These are phyloP conservation scores for Dexiosoma caninum DNA, from an alignment of 2,888 invertebrate genomes.

Conservation along the genomic window DNA sequence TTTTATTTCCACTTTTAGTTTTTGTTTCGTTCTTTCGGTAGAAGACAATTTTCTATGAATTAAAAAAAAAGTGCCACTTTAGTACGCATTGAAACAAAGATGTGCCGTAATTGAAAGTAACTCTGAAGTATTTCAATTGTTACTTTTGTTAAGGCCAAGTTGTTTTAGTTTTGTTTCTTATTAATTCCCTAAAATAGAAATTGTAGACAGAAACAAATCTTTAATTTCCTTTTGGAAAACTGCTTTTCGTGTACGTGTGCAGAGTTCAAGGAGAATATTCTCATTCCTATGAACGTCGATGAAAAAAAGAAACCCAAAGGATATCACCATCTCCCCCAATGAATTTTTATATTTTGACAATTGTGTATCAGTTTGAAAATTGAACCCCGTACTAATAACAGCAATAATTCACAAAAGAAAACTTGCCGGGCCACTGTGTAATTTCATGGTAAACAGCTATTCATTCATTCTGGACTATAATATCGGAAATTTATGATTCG, in stretches of 20 bases:
- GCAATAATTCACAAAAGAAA: too few relatives aligned
- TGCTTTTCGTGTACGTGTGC: neutral
- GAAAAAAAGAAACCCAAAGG: neutral
- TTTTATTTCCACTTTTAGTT: slow-evolving; percentile 34
- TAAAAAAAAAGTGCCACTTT: slow-evolving; percentile 39
- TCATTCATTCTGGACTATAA: too few relatives aligned
- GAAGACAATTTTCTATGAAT: slow-evolving; percentile 48
- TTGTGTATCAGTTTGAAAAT: neutral
- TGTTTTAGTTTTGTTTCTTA: neutral
- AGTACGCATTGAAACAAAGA: slow-evolving; percentile 63
- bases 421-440: too few relatives aligned
- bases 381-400: too few relatives aligned
- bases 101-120: slow-evolving; percentile 72
- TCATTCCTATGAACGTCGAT: too few relatives aligned
- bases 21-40: neutral
- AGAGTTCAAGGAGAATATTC: too few relatives aligned
- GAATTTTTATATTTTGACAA: neutral
- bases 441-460: too few relatives aligned
- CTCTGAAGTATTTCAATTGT: slow-evolving; percentile 65
- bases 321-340: neutral
- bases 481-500: too few relatives aligned
- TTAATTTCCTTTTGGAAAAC: slow-evolving; percentile 1
- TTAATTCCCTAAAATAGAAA: slow-evolving; percentile 7
- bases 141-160: slow-evolving; percentile 49
- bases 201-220: neutral